These are phyloP conservation scores for Gasterosteus nipponicus DNA, from an alignment of 2,113 vertebrate species.

Conservation along the genomic window DNA sequence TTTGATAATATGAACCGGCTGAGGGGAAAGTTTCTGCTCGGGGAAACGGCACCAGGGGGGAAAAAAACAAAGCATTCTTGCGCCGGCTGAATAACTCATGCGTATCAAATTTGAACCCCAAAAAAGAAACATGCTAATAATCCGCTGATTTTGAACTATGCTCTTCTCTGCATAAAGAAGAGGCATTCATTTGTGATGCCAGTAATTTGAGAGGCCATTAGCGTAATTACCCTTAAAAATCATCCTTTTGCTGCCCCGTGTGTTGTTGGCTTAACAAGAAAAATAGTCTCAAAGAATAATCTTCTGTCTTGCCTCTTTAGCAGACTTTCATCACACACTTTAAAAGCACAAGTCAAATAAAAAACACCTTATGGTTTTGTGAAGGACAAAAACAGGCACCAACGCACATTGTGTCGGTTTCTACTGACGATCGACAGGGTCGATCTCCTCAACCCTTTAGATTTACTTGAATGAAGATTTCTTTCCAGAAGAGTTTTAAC, in stretches of 20 bases:
- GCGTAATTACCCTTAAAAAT: slow-evolving; percentile 17
- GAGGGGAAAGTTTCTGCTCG: slow-evolving; percentile 52
- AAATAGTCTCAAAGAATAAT: slow-evolving; percentile 3
- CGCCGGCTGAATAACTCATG: slow-evolving; percentile 51
- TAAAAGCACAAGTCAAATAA: slow-evolving; percentile 19
- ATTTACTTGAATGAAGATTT: slow-evolving; percentile 44
- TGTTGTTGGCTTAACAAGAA: neutral
- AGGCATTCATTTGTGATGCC: slow-evolving; percentile 15
- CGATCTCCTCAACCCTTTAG: slow-evolving; percentile 37
- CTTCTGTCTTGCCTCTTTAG: neutral
- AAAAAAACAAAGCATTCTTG: slow-evolving; percentile 15
- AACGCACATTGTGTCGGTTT: slow-evolving; percentile 32
- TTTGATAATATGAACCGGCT: slow-evolving; percentile 55
- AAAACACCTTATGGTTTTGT: slow-evolving; percentile 12
- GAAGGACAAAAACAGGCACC: slow-evolving; percentile 29
- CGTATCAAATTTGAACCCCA: slow-evolving; percentile 59
- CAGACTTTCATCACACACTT: slow-evolving; percentile 13
- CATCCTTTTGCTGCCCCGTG: neutral
- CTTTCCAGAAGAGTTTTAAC: slow-evolving; percentile 41
- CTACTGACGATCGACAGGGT: slow-evolving; percentile 9
- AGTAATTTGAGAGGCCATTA: slow-evolving; percentile 42
- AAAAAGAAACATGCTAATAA: slow-evolving; percentile 49
- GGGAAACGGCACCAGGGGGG: slow-evolving; percentile 30
- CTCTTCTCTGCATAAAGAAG: slow-evolving; percentile 33
- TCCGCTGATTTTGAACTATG: slow-evolving; percentile 34